Conservation (phyloP, 2,888 invertebrate species). For the Ormyrus rosae region DNA sequence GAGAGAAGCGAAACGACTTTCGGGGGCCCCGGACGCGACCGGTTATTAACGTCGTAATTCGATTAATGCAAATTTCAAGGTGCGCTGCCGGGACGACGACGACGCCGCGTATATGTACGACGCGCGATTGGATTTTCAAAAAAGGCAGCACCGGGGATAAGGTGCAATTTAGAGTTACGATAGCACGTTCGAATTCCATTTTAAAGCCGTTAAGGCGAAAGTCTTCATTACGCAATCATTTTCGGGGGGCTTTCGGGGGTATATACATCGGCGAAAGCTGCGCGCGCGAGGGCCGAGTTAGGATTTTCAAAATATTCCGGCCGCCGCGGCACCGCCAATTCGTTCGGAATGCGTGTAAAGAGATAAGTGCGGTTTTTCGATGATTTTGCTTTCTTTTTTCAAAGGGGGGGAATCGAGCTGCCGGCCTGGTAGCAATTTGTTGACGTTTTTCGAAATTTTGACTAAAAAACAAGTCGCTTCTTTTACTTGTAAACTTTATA, state of each 20-base stretch:
- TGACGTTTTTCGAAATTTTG: background rate
- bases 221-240: conserved; percentile 33
- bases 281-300: background rate
- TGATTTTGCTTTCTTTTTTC: background rate
- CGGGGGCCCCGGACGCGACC: background rate
- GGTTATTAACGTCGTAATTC: conserved; percentile 45
- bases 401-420: background rate
- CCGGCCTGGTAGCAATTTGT: background rate
- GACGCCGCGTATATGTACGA: background rate
- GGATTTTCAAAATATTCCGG: conserved; percentile 1
- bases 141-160: background rate
- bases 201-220: conserved; percentile 20
- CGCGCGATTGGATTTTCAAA: conserved; percentile 26
- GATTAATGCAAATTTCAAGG: conserved; percentile 55
- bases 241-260: background rate
- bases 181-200: conserved; percentile 28
- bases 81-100: background rate
- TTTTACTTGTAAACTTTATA: too few relatives aligned
- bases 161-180: conserved; percentile 41
- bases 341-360: background rate
- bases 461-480: too few relatives aligned
- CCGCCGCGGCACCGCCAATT: background rate
- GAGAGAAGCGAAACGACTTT: background rate
- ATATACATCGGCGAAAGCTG: background rate
- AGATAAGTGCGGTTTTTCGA: background rate